Evolutionary conservation across 2,888 invertebrate genomes (phyloP).

Genomic region (Scaptomyza parva): DNA sequence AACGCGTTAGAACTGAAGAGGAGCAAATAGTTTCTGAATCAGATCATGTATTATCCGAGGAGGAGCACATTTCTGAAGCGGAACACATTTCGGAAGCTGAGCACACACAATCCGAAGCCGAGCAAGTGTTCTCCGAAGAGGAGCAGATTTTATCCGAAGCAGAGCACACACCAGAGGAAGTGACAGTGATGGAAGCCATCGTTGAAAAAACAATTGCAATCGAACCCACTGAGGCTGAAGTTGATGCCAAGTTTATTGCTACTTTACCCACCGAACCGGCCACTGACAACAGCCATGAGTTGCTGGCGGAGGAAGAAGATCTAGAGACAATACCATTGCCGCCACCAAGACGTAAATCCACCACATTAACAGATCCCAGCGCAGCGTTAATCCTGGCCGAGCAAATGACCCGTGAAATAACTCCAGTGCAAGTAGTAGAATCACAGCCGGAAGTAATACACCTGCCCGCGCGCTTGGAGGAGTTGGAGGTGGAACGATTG

Average conservation of each 20-base stretch:
- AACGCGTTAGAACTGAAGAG: conserved; percentile 30
- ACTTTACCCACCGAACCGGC: conserved; percentile 68
- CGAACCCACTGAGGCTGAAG: conserved; percentile 66
- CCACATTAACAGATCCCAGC: conserved; percentile 70
- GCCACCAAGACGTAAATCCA: conserved; percentile 82
- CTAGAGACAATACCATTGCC: conserved; percentile 63
- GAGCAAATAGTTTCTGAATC: conserved; percentile 27
- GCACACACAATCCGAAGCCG: conserved; percentile 34
- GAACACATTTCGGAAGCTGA: conserved; percentile 18
- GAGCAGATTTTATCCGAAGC: not conserved
- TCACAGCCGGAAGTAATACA: conserved; percentile 42
- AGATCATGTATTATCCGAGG: conserved; percentile 29
- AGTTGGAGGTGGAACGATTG: conserved; percentile 91
- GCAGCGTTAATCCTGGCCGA: conserved; percentile 49
- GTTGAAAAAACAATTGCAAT: conserved; percentile 46
- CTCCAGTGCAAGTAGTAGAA: conserved; percentile 53
- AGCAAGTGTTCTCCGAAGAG: conserved; percentile 18
- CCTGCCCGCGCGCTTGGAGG: conserved; percentile 85
- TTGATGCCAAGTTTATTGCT: conserved; percentile 58
- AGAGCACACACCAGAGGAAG: conserved; percentile 28
- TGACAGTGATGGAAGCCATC: conserved; percentile 26
- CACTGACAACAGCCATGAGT: conserved; percentile 33
- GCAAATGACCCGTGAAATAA: conserved; percentile 43
- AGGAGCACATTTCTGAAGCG: conserved; percentile 1
- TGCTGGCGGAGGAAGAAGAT: conserved; percentile 35